phyloP scores from a whole-genome alignment of 2,113 vertebrate genomes.

The Henicopernis longicauda region DNA sequence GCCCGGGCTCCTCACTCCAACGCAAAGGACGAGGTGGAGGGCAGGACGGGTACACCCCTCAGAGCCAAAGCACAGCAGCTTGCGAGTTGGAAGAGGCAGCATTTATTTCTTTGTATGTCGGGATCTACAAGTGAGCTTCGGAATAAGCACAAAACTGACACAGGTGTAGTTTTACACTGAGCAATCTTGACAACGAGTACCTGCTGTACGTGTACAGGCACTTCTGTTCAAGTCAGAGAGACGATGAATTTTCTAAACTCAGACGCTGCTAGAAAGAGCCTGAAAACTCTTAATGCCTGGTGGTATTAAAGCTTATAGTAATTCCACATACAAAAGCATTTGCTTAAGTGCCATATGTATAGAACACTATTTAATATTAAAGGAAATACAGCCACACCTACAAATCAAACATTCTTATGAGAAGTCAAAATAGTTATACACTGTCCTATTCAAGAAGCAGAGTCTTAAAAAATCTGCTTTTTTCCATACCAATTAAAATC shows the following conservation, averaged over 20 bases:
- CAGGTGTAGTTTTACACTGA: not conserved
- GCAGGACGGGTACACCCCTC: not conserved
- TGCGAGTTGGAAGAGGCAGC: not conserved
- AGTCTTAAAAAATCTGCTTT: not conserved
- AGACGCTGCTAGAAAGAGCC: not conserved
- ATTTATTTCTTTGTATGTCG: not conserved
- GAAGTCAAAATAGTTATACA: not conserved
- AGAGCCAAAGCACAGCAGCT: not conserved
- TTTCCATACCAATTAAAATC: not conserved
- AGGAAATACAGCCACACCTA: not conserved
- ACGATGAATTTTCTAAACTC: accelerated
- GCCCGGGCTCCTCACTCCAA: accelerated
- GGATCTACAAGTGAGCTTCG: not conserved
- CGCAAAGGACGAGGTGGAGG: not conserved
- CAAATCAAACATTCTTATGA: not conserved
- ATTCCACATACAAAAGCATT: not conserved
- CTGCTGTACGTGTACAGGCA: not conserved
- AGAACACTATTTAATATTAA: not conserved
- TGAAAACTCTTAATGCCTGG: not conserved
- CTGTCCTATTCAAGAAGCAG: not conserved
- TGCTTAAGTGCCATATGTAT: not conserved
- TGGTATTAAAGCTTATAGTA: not conserved
- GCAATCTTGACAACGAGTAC: accelerated
- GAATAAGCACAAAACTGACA: not conserved
- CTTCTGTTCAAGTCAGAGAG: not conserved